A percentile compares a stretch with the other conserved stretches of the same genome.
These are phyloP conservation scores for Ips typographus DNA, from an alignment of 1,140 invertebrate genomes.

Conservation along the genomic window DNA sequence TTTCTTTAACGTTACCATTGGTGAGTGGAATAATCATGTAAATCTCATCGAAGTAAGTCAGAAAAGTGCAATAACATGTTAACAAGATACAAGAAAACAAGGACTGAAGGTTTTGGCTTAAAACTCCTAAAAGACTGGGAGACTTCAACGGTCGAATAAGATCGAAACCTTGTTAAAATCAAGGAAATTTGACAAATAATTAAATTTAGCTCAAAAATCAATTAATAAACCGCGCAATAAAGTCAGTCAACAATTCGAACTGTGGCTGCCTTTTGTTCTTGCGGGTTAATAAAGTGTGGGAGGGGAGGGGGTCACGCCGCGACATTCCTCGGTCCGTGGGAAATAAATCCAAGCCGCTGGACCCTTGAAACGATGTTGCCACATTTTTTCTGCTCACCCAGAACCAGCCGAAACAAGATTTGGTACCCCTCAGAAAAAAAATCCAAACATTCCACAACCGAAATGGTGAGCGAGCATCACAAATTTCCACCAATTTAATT, in stretches of 20 bases:
- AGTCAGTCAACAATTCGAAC: slow-evolving; percentile 34
- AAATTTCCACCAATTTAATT: not conserved
- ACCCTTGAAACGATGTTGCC: slow-evolving; percentile 32
- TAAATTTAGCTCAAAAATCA: not conserved
- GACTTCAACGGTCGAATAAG: not conserved
- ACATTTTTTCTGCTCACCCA: not conserved
- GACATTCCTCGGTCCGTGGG: slow-evolving; percentile 47
- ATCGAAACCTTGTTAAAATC: not conserved
- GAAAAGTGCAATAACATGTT: too few relatives aligned
- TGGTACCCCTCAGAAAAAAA: not conserved
- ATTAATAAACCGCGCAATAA: slow-evolving; percentile 27
- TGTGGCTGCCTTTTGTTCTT: slow-evolving; percentile 44
- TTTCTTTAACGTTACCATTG: too few relatives aligned
- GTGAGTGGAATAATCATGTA: too few relatives aligned
- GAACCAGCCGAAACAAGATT: not conserved
- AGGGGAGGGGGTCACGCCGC: slow-evolving; percentile 37
- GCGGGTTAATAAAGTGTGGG: slow-evolving; percentile 41
- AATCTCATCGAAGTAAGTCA: too few relatives aligned
- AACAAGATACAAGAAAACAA: too few relatives aligned
- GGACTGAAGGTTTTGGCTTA: too few relatives aligned
- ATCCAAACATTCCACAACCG: not conserved
- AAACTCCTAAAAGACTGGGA: too few relatives aligned
- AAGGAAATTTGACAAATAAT: not conserved
- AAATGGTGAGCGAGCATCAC: not conserved
- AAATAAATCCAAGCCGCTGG: slow-evolving; percentile 43